Percentiles rank a stretch among this genome's conserved stretches.
phyloP scores from a whole-genome alignment of 2,888 invertebrate genomes.

The Bimastos eiseni region DNA sequence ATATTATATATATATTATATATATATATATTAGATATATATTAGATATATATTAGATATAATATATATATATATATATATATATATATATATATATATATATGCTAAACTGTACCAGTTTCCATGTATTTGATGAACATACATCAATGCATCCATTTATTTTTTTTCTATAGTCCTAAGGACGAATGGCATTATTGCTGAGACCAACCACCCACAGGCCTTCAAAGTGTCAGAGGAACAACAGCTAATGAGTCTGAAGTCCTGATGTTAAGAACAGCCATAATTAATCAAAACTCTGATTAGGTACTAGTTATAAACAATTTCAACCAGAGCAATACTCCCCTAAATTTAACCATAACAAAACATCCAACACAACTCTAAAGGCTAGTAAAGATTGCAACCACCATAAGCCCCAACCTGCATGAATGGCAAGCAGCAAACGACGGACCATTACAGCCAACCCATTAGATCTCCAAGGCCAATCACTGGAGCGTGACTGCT shows the following conservation, averaged over 20 bases:
- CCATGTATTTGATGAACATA: background rate
- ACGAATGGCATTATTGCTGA: background rate
- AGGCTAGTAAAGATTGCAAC: background rate
- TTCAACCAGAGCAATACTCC: background rate
- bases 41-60: too few relatives aligned
- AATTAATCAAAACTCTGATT: background rate
- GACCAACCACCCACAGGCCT: background rate
- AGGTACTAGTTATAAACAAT: too few relatives aligned
- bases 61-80: too few relatives aligned
- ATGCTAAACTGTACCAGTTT: background rate
- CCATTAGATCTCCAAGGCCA: background rate
- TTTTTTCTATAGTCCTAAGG: background rate
- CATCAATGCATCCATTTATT: background rate
- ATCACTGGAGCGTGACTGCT: background rate
- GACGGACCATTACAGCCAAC: background rate
- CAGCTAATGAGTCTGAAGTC: background rate
- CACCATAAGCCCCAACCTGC: background rate
- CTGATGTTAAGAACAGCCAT: background rate
- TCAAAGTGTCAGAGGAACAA: background rate
- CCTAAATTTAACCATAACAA: background rate
- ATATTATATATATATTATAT: too few relatives aligned
- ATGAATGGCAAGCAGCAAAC: background rate
- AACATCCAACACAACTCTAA: background rate
- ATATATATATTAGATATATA: too few relatives aligned
- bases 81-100: background rate